A percentile compares a stretch with the other conserved stretches of the same genome.
These are phyloP conservation scores for Theropithecus gelada DNA, from an alignment of 2,113 vertebrate genomes.

Conservation along the genomic window DNA sequence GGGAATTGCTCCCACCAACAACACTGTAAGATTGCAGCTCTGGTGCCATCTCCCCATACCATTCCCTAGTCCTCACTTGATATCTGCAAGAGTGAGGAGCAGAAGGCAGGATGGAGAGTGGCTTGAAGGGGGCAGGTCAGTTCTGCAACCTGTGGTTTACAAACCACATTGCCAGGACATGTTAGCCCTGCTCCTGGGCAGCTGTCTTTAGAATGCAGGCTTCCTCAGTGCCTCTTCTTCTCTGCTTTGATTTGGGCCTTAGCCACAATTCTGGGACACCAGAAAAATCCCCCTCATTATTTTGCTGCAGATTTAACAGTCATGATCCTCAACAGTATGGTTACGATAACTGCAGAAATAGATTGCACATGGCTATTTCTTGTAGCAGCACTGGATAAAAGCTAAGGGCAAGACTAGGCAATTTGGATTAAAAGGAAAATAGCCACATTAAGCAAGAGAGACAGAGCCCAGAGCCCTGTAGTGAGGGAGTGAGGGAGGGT, in stretches of 20 bases:
- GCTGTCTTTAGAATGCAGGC: background rate
- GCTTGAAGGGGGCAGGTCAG: background rate
- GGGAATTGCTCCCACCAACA: fast-evolving
- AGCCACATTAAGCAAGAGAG: background rate
- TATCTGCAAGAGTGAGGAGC: background rate
- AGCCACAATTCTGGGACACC: background rate
- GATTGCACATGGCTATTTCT: background rate
- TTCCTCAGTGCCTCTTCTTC: background rate
- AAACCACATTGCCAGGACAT: background rate
- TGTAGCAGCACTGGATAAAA: background rate
- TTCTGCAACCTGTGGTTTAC: background rate
- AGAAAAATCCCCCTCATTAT: background rate
- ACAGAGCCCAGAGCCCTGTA: background rate
- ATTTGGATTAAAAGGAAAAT: background rate
- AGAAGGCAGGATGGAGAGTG: background rate
- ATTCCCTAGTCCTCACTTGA: background rate
- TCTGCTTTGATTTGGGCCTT: background rate
- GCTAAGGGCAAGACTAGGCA: background rate
- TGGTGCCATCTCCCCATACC: background rate
- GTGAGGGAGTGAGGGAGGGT: background rate
- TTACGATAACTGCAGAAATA: background rate
- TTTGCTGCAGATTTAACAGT: background rate
- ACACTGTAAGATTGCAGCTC: background rate
- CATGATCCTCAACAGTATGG: background rate
- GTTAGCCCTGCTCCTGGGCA: fast-evolving